A percentile compares a stretch with the other conserved stretches of the same genome.
phyloP scores from a whole-genome alignment of 2,113 vertebrate species.

The Ophiodon elongatus region DNA sequence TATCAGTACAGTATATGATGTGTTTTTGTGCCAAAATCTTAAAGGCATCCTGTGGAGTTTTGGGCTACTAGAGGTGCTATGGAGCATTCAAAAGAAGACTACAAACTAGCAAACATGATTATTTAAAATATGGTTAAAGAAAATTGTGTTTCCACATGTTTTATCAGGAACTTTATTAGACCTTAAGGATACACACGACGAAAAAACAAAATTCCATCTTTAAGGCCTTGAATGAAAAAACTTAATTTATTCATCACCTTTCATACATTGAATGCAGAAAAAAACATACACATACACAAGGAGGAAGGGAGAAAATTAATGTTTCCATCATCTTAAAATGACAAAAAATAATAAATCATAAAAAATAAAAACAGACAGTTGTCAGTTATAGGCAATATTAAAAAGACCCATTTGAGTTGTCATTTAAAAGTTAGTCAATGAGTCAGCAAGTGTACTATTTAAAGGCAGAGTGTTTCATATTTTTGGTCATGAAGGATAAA shows the following conservation, averaged over 20 bases:
- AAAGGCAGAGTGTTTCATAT: not conserved
- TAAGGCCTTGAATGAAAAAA: too few species aligned
- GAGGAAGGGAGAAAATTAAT: not conserved
- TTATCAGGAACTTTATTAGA: not conserved
- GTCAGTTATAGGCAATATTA: too few species aligned
- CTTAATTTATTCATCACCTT: too few species aligned
- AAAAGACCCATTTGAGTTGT: too few species aligned
- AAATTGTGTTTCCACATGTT: not conserved
- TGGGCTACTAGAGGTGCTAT: not conserved
- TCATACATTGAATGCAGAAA: too few species aligned
- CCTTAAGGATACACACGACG: not conserved
- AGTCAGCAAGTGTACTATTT: not conserved
- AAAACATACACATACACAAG: too few species aligned
- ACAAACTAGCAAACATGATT: not conserved
- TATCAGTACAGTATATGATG: not conserved
- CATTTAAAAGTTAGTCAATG: too few species aligned
- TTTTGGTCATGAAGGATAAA: not conserved
- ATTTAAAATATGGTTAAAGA: not conserved
- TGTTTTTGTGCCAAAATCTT: conserved; percentile 8
- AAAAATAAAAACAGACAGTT: too few species aligned
- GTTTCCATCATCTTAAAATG: not conserved
- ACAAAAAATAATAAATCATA: not conserved
- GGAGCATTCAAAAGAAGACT: not conserved
- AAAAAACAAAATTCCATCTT: too few species aligned
- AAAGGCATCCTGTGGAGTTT: not conserved